These are phyloP conservation scores for Chydorus sphaericus DNA, from an alignment of 2,888 invertebrate species.

Conservation along the genomic window DNA sequence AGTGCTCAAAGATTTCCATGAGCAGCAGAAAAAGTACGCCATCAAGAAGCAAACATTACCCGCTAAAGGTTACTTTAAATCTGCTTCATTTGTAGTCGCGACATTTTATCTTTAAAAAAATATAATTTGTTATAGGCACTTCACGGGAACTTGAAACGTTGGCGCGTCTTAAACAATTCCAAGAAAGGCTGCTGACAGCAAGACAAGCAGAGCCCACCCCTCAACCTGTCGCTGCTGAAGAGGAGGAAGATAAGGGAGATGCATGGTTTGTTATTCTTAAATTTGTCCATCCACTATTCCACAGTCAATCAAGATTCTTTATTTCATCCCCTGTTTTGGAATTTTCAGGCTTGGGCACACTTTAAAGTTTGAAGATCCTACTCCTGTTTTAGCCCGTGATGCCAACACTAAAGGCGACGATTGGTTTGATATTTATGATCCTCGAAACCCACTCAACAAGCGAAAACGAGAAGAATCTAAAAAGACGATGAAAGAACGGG, in stretches of 20 bases:
- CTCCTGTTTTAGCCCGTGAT: conserved; percentile 67
- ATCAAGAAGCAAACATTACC: conserved; percentile 42
- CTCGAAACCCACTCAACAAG: conserved; percentile 85
- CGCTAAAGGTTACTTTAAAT: conserved; percentile 33
- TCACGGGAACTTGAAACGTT: conserved; percentile 59
- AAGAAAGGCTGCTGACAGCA: conserved; percentile 48
- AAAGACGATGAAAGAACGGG: conserved; percentile 1
- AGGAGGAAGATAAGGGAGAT: conserved; percentile 24
- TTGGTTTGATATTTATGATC: conserved; percentile 94
- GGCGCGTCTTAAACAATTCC: conserved; percentile 65
- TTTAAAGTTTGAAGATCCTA: conserved; percentile 49
- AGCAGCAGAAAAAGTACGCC: conserved; percentile 46
- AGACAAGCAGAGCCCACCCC: background rate
- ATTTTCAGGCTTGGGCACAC: conserved; percentile 44
- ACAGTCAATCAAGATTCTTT: background rate
- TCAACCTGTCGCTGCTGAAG: conserved; percentile 25
- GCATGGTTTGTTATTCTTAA: background rate
- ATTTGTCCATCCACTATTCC: background rate
- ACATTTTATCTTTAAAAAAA: background rate
- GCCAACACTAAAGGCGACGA: conserved; percentile 85
- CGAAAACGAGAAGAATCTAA: conserved; percentile 53
- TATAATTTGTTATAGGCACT: conserved; percentile 11
- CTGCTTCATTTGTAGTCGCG: background rate
- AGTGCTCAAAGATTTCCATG: conserved; percentile 35
- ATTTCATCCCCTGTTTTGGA: background rate